These are phyloP conservation scores for Fregata magnificens DNA, from an alignment of 2,113 vertebrate genomes.

Conservation along the genomic window DNA sequence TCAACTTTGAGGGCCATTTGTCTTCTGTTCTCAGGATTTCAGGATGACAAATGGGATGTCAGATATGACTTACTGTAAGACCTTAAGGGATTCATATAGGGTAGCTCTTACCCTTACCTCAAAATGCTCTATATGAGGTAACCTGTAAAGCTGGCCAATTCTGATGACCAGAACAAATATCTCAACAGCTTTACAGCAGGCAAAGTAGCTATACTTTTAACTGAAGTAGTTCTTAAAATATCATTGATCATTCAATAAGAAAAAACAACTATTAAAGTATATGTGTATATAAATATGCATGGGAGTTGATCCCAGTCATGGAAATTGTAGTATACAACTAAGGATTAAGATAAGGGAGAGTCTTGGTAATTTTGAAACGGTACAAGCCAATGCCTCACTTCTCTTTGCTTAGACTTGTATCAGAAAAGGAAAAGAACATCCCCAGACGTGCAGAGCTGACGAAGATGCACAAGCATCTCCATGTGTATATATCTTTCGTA, in stretches of 20 bases:
- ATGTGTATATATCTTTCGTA: neutral
- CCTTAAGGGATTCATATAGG: neutral
- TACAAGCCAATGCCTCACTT: neutral
- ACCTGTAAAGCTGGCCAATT: neutral
- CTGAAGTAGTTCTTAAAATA: neutral
- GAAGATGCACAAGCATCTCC: neutral
- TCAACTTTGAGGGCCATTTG: constrained; percentile 31
- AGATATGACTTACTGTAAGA: neutral
- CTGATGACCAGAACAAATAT: neutral
- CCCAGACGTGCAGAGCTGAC: neutral
- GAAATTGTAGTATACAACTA: neutral
- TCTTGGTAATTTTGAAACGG: neutral
- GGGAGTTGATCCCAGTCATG: neutral
- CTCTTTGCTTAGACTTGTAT: neutral
- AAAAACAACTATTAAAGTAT: neutral
- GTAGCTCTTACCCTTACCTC: neutral
- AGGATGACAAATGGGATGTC: constrained; percentile 30
- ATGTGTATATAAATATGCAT: neutral
- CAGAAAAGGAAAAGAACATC: neutral
- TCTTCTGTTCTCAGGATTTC: constrained; percentile 33
- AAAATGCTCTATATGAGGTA: neutral
- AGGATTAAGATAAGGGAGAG: neutral
- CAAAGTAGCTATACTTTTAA: neutral
- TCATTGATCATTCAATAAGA: neutral
- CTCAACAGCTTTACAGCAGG: neutral